Evolutionary conservation across 2,797 vertebrate genomes (phyloP), one percentile per base, ranked within the genome.

Genomic region (Sphenodon punctatus): DNA sequence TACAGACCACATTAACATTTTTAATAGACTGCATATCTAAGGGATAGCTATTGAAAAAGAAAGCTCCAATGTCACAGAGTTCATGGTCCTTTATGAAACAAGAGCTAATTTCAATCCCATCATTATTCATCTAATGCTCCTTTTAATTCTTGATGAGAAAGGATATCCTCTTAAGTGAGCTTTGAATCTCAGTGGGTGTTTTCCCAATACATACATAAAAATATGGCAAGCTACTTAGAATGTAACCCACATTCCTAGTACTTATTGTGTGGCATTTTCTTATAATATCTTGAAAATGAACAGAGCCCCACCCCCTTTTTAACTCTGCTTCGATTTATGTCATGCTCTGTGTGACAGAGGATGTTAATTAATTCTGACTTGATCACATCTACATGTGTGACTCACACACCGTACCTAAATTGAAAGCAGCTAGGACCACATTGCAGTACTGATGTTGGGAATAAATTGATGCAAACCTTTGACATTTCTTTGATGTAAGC

Each of bases 141-240:
- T 39, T 73, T 87, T 75, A 34, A 91, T 89, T 91, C 91, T 84
- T 87, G 34, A 86, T 77, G 65, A 82, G 67, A 74, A 90, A 89
- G 43, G 56, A 65, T 88, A 88, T 75, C 70, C 67, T 90, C 73
- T 81, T 85, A 82, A 74, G 86, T 81, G 73, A 85, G 39, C 73
- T 89, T 80, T 67, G 74, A 86, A 93, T 83, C 48, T 79, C 67
- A 71, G 41, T 75, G 69, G 75, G 74, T 72, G 72, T 90, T 88
- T 89, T 84, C 55, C 61, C 53, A 89, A 73, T 42, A 70, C 39
- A 80, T 45, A 48, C 79, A 91, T 87, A 80, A 86, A n/a, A 67
- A 72, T 41, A 36, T 4, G 36, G 27, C 43, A 69, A 72, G 32
- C 56, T 85, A 71, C 86, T 75, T 32, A 82, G 67, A 82, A 72